Evolutionary conservation across 2,888 invertebrate genomes (phyloP).

Genomic region (Lochmaea crataegi): DNA sequence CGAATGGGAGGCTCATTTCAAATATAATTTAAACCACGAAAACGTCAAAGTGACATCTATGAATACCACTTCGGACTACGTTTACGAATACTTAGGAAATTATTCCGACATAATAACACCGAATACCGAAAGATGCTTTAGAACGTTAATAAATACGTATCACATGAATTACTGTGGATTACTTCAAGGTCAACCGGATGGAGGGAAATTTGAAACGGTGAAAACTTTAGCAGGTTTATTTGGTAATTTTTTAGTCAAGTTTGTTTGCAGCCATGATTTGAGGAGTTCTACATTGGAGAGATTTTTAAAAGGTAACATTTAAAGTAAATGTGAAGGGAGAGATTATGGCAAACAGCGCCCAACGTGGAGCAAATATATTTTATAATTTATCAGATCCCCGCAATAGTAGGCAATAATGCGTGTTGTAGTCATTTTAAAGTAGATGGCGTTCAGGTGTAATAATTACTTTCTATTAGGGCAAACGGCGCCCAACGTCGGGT

Average conservation of each 20-base stretch:
- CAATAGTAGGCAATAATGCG: no score
- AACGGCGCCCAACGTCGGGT: no score
- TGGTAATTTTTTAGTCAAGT: conserved; percentile 71
- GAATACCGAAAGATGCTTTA: conserved; percentile 79
- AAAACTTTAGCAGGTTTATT: conserved; percentile 89
- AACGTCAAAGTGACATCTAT: conserved; percentile 75
- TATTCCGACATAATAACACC: conserved; percentile 77
- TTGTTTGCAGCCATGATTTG: conserved; percentile 84
- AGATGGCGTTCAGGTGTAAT: no score
- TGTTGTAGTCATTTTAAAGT: no score
- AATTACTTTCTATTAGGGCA: no score
- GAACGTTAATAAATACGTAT: conserved; percentile 83
- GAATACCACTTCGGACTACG: conserved; percentile 78
- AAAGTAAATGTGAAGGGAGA: no score
- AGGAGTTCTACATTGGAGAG: conserved; percentile 68
- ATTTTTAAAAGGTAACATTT: conserved; percentile 75
- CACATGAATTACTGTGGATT: conserved; percentile 83
- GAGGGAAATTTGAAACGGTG: conserved; percentile 89
- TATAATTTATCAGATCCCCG: no score
- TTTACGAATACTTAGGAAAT: conserved; percentile 88
- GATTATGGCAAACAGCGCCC: no score
- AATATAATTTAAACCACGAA: conserved; percentile 77
- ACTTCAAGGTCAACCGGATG: conserved; percentile 81
- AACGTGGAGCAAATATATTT: not conserved
- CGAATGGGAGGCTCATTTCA: conserved; percentile 83